These are phyloP conservation scores for Drosophila paranaensis DNA, from an alignment of 2,888 invertebrate species.

Conservation along the genomic window DNA sequence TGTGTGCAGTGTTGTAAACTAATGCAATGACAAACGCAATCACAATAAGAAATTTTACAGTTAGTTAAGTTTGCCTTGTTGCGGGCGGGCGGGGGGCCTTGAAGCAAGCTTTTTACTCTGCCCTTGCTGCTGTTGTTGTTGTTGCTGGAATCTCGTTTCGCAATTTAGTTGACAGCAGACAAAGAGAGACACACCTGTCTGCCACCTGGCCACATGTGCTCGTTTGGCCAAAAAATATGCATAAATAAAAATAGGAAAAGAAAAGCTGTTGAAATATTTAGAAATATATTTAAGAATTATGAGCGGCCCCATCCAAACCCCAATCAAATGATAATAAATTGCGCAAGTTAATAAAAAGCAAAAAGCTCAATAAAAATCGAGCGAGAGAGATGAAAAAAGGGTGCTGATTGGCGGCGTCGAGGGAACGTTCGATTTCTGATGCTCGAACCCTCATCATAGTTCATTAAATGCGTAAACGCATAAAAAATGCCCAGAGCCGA, in stretches of 20 bases:
- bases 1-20: conserved; percentile 78
- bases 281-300: conserved; percentile 62
- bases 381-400: conserved; percentile 46
- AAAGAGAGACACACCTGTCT: conserved; percentile 3
- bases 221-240: conserved; percentile 53
- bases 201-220: conserved; percentile 7
- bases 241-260: conserved; percentile 48
- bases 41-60: conserved; percentile 80
- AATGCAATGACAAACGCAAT: conserved; percentile 80
- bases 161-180: conserved; percentile 51
- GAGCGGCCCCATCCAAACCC: conserved; percentile 2
- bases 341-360: conserved; percentile 76
- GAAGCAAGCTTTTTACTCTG: conserved; percentile 32
- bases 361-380: conserved; percentile 74
- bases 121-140: conserved; percentile 7
- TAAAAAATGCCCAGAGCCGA: conserved; percentile 47
- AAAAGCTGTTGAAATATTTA: conserved; percentile 46
- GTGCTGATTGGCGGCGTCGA: conserved; percentile 65
- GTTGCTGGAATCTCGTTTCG: conserved; percentile 40
- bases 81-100: conserved; percentile 44
- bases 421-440: conserved; percentile 52
- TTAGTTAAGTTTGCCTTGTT: conserved; percentile 78
- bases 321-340: conserved; percentile 50
- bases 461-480: conserved; percentile 76
- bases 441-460: conserved; percentile 77